phyloP scores from a whole-genome alignment of 2,113 vertebrate species.

The Spea bombifrons region DNA sequence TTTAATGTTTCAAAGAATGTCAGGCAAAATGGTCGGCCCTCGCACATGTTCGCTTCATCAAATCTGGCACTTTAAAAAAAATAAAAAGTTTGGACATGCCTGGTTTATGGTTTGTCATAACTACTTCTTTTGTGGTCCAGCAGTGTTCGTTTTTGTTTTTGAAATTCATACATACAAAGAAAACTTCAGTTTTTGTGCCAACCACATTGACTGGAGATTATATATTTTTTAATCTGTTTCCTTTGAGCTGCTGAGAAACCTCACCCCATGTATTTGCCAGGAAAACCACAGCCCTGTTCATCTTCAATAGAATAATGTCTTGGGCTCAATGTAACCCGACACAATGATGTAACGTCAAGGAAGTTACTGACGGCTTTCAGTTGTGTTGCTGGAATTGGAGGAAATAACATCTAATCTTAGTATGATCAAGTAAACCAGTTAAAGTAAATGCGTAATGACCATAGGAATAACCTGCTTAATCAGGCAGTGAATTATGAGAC shows the following conservation, averaged over 20 bases:
- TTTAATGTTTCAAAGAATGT: no score
- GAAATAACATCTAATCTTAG: background rate
- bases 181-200: background rate
- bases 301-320: slow-evolving; percentile 27
- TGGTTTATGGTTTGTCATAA: no score
- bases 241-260: background rate
- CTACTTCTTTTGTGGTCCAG: background rate
- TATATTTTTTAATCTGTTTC: slow-evolving; percentile 1
- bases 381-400: slow-evolving; percentile 8
- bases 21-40: no score
- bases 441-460: no score
- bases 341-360: slow-evolving; percentile 1
- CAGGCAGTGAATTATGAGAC: no score
- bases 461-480: no score
- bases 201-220: background rate
- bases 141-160: slow-evolving; percentile 19
- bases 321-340: slow-evolving; percentile 5
- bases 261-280: background rate
- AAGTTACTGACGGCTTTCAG: slow-evolving; percentile 10
- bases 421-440: no score
- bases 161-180: background rate
- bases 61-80: no score
- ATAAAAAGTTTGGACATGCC: no score
- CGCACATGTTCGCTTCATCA: no score
- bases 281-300: background rate